These are phyloP conservation scores for Chionis minor DNA, from an alignment of 2,113 vertebrate species.

Conservation along the genomic window DNA sequence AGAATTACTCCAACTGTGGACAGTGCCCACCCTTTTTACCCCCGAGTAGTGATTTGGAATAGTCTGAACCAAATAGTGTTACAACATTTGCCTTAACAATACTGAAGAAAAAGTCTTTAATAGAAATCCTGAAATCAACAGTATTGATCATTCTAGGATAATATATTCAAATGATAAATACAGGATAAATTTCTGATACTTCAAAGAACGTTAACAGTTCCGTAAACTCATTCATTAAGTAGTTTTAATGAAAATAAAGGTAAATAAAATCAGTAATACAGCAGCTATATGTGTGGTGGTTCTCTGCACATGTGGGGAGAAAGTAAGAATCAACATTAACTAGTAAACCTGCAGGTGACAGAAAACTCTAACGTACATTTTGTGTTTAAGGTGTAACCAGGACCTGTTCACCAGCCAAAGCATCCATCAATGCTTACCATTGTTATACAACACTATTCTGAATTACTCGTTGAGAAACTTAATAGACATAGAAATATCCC, in stretches of 20 bases:
- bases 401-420: neutral
- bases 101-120: neutral
- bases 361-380: neutral
- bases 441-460: neutral
- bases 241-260: neutral
- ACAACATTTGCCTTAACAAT: neutral
- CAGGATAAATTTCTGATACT: neutral
- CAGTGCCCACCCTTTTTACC: neutral
- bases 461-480: neutral
- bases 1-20: neutral
- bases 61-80: neutral
- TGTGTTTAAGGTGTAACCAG: neutral
- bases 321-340: neutral
- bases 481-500: neutral
- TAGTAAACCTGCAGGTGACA: neutral
- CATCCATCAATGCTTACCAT: neutral
- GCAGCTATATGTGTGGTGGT: neutral
- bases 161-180: neutral
- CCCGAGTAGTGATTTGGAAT: neutral
- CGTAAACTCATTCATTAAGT: neutral
- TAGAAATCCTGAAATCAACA: neutral
- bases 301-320: neutral
- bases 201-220: neutral
- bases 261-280: neutral
- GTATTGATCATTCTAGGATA: neutral